Base-by-base conservation (phyloP, 2,888 invertebrate species). In the Gymnosoma rotundatum region DNA sequence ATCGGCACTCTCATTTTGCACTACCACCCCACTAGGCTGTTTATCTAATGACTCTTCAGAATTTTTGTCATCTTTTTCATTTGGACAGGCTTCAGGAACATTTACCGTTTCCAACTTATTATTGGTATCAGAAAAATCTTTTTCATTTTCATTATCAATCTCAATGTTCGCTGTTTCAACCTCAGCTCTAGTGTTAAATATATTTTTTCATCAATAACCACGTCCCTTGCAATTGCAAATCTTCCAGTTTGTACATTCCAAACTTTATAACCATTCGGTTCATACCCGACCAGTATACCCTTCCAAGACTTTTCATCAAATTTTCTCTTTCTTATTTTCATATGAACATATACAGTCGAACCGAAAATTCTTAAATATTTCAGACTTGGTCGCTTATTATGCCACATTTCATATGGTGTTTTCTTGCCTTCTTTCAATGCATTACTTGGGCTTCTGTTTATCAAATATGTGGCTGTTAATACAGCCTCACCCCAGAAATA, bases 321-420 rank as follows among this genome's bases (percentile, higher is more conserved):
- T 60, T 87, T 86, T 78, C 78, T 50, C 75, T 85, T 86, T 64
- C 83, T 83, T 5, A 18, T 63, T 80, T 86, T 86, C 58, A 72
- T 72, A 63, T 83, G 83, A 4, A 84, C 76, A 56, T 86, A 86
- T 38, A 87, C 85, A 61, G 85, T 86, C 52, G 84, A 83, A 73
- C 83, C 83, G 67, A 86, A 83, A 67, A 87, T 70, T 58, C 67
- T 84, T 6, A 85, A 58, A 83, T 83, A 83, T 79, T 86, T 87
- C 18, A 83, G 75, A 81, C 63, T 70, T 58, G 78, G 85, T 16
- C 83, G 80, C 72, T 72, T 83, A 56, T 78, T 86, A 72, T 86
- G 83, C 82, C 81, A 86, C 89, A 88, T 91, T 91, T 86, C 84
- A 88, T 67, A 91, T 86, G 91, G 91, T 86, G 91, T 91, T 88